These are phyloP conservation scores for Neolamprologus variostigma DNA, from an alignment of 2,113 vertebrate genomes.

Conservation along the genomic window DNA sequence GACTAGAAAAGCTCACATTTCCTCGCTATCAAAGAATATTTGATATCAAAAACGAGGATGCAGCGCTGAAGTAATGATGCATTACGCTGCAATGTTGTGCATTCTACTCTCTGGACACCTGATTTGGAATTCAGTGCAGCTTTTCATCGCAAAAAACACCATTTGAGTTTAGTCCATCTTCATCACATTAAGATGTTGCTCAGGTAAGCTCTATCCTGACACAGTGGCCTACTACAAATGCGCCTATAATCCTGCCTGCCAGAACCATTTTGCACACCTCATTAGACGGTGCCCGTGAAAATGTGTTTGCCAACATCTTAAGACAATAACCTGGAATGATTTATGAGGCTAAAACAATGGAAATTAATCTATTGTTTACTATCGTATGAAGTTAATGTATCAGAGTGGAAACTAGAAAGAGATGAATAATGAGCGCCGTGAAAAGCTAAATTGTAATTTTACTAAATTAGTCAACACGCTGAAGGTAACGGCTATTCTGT, in stretches of 20 bases:
- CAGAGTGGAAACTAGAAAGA: not conserved
- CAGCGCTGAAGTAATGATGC: not conserved
- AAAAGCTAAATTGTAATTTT: not conserved
- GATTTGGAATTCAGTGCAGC: not conserved
- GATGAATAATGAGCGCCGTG: conserved; percentile 18
- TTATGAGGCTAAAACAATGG: conserved; percentile 31
- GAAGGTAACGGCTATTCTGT: not conserved
- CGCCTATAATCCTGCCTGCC: conserved; percentile 1
- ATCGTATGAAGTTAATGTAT: conserved; percentile 23
- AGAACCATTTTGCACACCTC: conserved; percentile 39
- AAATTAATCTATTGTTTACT: conserved; percentile 19
- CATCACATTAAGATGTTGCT: not conserved
- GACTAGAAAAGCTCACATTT: not conserved
- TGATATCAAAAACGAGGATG: not conserved
- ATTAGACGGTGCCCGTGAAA: conserved; percentile 7
- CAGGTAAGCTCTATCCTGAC: not conserved
- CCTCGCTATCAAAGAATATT: not conserved
- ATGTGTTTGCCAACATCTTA: conserved; percentile 15
- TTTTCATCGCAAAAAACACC: not conserved
- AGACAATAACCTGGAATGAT: conserved; percentile 28
- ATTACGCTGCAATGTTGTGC: not conserved
- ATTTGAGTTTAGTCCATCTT: not conserved
- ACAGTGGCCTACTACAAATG: not conserved
- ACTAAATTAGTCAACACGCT: not conserved
- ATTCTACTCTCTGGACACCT: not conserved